Base-by-base conservation (phyloP, 1,140 invertebrate species). In the Drosophila serrata region DNA sequence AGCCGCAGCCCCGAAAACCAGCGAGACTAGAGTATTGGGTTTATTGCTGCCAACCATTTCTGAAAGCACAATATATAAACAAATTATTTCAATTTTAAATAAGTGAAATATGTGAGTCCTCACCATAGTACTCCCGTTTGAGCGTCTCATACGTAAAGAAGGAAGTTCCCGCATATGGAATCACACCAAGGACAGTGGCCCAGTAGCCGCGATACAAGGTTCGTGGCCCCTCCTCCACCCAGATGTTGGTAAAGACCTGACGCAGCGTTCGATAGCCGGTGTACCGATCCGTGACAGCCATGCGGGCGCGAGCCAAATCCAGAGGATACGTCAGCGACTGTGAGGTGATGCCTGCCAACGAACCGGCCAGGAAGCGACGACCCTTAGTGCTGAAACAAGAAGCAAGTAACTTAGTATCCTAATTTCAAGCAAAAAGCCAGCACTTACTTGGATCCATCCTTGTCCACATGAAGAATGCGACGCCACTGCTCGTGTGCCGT, bases 111-210 rank as follows among this genome's bases (percentile, higher is more conserved):
- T 22, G 8, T 19, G 12, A 13, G n/a, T 37, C 2, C 64, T 56
- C 93, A 98, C 98, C 96, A 91, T 94, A 93, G 92, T 98, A 95
- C 64, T 95, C 93, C 55, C 96, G 95, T 93, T 99, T 99, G 6
- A 99, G 93, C 22, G 97, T 97, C 94, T 99, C 99, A 93, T 99
- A 99, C 0, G 98, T 99, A 92, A 97, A 99, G 93, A 99, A 99
- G 43, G 98, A 98, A 49, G 96, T 97, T 11, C 99, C 99, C 12
- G 99, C 98, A 93, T 99, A 99, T 0, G 98, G 98, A 82, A 99
- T 97, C 0, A 99, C 98, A 4, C 99, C 99, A 3, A 98, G 91
- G 19, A 99, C 95, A 0, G 99, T 99, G 3, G 98, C 97, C 35
- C 95, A 94, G 92, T 98, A 98, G 0, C 99, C 99, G 73, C 96